Evolutionary conservation across 2,113 vertebrate genomes (phyloP).

Genomic region (Chloropsis hardwickii): DNA sequence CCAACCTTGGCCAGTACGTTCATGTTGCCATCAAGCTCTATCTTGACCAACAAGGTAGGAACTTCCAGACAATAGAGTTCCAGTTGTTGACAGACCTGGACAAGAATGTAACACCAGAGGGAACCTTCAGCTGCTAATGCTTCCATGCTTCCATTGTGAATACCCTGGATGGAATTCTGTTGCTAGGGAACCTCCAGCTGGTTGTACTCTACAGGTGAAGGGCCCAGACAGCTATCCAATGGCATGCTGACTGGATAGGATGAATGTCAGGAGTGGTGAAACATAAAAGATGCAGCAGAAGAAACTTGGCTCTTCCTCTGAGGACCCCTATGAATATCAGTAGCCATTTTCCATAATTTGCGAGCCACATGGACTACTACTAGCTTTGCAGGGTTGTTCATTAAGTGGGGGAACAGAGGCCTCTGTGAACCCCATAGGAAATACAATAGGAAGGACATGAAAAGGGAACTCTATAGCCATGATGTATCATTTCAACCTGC

Average conservation of each 20-base stretch:
- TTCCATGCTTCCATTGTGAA: not conserved
- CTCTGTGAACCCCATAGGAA: not conserved
- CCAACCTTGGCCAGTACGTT: not conserved
- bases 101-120: not conserved
- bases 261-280: not conserved
- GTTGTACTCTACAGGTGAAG: not conserved
- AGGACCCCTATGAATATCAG: not conserved
- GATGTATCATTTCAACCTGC: not conserved
- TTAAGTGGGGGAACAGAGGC: not conserved
- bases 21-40: not conserved
- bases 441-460: not conserved
- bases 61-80: not conserved
- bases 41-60: not conserved
- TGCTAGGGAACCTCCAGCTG: not conserved
- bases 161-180: not conserved
- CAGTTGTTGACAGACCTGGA: not conserved
- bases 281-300: not conserved
- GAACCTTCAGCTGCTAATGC: not conserved
- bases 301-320: not conserved
- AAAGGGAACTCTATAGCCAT: not conserved
- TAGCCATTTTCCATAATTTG: not conserved
- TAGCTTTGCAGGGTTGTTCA: not conserved
- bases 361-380: accelerated
- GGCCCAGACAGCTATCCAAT: not conserved
- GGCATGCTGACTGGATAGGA: not conserved